Conservation (phyloP, 2,113 vertebrate species). For the Stegostoma tigrinum region DNA sequence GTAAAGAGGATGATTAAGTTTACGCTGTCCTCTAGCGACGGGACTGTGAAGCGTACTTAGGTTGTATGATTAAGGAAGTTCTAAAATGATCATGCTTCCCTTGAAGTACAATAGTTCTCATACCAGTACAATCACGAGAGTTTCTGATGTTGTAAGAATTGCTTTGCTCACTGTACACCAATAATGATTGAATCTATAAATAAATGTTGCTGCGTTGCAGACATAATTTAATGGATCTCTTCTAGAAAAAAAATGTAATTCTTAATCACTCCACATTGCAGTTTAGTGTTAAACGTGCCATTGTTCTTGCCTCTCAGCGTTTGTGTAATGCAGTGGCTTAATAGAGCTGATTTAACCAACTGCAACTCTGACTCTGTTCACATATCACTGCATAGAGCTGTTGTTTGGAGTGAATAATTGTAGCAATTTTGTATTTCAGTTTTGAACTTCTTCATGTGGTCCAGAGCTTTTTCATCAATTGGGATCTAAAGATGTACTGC, state of each 20-base stretch:
- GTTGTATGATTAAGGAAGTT: not conserved
- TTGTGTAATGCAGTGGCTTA: not conserved
- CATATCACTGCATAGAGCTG: too few species aligned
- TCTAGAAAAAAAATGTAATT: not conserved
- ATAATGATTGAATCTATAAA: not conserved
- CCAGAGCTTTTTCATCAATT: constrained; percentile 79
- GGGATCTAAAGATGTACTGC: constrained; percentile 77
- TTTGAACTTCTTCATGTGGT: constrained; percentile 79
- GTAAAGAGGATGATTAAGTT: not conserved
- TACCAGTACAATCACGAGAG: not conserved
- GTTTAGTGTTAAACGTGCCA: not conserved
- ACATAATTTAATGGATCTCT: not conserved
- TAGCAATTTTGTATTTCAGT: constrained; percentile 44
- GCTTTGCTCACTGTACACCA: not conserved
- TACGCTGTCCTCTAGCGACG: not conserved
- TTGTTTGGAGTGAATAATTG: not conserved
- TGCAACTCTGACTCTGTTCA: not conserved
- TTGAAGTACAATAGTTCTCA: not conserved
- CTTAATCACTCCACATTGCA: not conserved
- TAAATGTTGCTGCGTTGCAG: not conserved
- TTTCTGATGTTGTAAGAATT: not conserved
- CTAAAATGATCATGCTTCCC: not conserved
- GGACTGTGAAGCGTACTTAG: not conserved
- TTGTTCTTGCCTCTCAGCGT: not conserved
- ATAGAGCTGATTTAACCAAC: not conserved